Base-by-base conservation (phyloP, 1,140 invertebrate species). In the Sitodiplosis mosellana region DNA sequence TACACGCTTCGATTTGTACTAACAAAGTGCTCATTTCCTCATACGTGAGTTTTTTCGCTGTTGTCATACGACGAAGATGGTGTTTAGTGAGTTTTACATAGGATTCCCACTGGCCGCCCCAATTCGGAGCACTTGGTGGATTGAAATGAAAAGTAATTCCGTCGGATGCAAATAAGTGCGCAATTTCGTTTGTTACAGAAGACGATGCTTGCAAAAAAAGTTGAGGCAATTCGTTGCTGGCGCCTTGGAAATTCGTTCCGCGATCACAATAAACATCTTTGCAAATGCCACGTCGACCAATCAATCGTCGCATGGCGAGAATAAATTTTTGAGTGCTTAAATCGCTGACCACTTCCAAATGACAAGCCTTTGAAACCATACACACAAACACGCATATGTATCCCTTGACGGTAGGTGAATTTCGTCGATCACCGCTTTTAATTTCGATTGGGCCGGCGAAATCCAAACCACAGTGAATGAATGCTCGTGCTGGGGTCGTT, bases 231-330 rank as follows among this genome's bases (percentile, higher is more conserved):
- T 54, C 34, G 2, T 50, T 48, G 12, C 53, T 50, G 3, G 56
- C 59, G 6, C 59, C 56, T 1, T 55, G 45, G 46, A 64, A 63
- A 47, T 60, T 66, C 0, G 59, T 65, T 0, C 52, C 61, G 43
- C 58, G 56, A 33, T 66, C 60, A 1, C 50, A 60, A 20, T 53
- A 53, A 1, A 65, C 51, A 15, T 49, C 51, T 10, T n/a, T 33
- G 5, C 36, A 0, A 5, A 27, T 5, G 3, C 27, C 27, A 3
- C 27, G 27, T 5, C 27, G 27, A 5, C 4, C 3, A 3, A 52
- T 33, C 33, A 60, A 59, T 12, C 54, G 38, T 21, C 48, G 27
- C 6, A 55, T 46, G 0, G 56, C 52, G 6, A 40, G 51, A 5
- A 59, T 15, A 43, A 62, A 59, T 6, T 44, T 48, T 6, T 48